A percentile compares a stretch with the other conserved stretches of the same genome.
These are phyloP conservation scores for Apoda limacodes DNA, from an alignment of 2,888 invertebrate genomes.

Conservation along the genomic window DNA sequence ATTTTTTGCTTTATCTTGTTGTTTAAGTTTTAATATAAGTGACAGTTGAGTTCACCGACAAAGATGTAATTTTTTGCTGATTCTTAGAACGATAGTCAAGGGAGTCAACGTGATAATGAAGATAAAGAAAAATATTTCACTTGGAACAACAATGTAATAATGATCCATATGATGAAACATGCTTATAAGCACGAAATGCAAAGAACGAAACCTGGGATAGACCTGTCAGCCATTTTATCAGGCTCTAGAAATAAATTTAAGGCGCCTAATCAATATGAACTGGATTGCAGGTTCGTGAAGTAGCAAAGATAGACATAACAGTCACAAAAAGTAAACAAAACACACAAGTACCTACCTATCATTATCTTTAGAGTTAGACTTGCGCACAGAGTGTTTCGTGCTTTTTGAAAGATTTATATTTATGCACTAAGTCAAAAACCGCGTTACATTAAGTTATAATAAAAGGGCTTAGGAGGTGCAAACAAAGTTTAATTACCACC, in stretches of 20 bases:
- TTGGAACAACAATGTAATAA: slow-evolving; percentile 64
- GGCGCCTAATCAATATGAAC: slow-evolving; percentile 38
- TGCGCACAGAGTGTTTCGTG: no score
- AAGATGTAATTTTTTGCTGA: no score
- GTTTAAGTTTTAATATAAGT: no score
- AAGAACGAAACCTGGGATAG: slow-evolving; percentile 21
- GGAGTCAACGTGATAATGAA: slow-evolving; percentile 11
- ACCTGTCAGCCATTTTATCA: slow-evolving; percentile 30
- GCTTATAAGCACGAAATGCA: slow-evolving; percentile 53
- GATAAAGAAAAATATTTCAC: slow-evolving; percentile 27
- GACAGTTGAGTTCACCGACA: no score
- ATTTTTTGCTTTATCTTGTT: no score
- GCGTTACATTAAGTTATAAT: no score
- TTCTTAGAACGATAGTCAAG: neutral
- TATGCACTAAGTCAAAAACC: neutral
- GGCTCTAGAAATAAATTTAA: slow-evolving; percentile 38
- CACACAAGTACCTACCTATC: neutral
- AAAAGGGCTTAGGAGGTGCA: no score
- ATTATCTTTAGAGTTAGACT: neutral
- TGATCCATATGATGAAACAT: slow-evolving; percentile 59
- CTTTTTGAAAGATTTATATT: no score
- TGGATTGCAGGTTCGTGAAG: slow-evolving; percentile 35
- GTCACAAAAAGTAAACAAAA: no score
- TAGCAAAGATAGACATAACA: no score
- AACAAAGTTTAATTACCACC: no score